Evolutionary conservation across 2,113 vertebrate species (phyloP).

Genomic region (Muntiacus reevesi): DNA sequence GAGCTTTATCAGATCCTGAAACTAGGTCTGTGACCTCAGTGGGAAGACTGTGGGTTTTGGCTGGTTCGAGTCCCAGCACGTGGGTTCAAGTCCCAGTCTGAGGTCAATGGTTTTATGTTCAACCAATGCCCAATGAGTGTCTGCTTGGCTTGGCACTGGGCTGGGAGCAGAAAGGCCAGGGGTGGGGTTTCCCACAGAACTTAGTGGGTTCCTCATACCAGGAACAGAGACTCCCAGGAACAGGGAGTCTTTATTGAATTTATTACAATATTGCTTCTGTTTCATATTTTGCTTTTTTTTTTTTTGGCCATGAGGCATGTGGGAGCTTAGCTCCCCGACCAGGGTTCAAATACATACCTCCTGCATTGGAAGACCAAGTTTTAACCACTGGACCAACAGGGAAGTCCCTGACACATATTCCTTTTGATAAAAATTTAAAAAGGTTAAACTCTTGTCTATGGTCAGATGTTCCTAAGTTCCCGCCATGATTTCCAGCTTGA

Average conservation of each 20-base stretch:
- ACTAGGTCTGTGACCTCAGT: neutral
- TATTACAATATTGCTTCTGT: neutral
- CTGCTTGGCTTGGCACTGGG: no score
- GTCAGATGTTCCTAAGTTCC: neutral
- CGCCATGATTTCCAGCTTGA: neutral
- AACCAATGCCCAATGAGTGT: neutral
- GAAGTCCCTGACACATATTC: neutral
- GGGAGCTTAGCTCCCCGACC: neutral
- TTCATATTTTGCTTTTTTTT: neutral
- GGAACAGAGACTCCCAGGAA: neutral
- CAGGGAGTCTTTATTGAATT: neutral
- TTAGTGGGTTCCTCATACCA: neutral
- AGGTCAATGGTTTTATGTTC: neutral
- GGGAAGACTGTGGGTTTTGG: neutral
- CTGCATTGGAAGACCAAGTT: neutral
- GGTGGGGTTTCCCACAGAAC: neutral
- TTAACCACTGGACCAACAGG: neutral
- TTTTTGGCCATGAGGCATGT: neutral
- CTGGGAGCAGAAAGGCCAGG: neutral
- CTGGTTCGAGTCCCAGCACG: neutral
- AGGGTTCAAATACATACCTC: neutral
- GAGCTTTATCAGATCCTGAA: neutral
- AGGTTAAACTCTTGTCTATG: neutral
- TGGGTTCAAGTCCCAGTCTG: neutral
- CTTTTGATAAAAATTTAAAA: neutral